Evolutionary conservation across 2,888 invertebrate species (phyloP).

Genomic region (Scaptomyza caliginosa): DNA sequence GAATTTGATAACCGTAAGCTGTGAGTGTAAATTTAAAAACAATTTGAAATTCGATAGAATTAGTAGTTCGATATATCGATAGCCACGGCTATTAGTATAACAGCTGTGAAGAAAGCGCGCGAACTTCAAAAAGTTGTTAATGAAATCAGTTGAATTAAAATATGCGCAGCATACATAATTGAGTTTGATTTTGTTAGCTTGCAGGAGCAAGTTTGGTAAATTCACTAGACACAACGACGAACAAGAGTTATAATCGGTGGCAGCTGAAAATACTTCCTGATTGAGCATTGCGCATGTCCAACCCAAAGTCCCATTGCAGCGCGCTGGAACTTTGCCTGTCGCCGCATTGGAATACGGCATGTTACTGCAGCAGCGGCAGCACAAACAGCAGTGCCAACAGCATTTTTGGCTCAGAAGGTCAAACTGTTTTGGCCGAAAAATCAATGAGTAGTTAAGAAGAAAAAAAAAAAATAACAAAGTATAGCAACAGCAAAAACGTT

Average conservation of each 20-base stretch:
- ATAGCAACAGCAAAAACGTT: slow-evolving; percentile 9
- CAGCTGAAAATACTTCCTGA: slow-evolving; percentile 9
- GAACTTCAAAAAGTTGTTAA: neutral
- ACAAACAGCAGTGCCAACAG: slow-evolving; percentile 6
- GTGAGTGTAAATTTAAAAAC: too few species aligned
- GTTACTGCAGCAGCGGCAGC: slow-evolving; percentile 41
- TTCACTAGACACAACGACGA: neutral
- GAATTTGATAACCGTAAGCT: too few species aligned
- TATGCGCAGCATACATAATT: neutral
- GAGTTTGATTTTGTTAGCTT: too few species aligned
- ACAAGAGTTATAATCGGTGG: neutral
- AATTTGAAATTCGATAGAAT: neutral
- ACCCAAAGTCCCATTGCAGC: slow-evolving; percentile 24
- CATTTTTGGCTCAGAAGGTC: slow-evolving; percentile 50
- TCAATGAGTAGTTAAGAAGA: slow-evolving; percentile 46
- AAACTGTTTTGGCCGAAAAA: slow-evolving; percentile 49
- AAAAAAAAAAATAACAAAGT: slow-evolving; percentile 19
- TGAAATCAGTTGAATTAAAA: neutral
- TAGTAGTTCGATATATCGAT: neutral
- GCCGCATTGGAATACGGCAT: slow-evolving; percentile 62
- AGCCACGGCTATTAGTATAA: neutral
- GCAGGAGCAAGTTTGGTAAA: neutral
- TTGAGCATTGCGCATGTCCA: slow-evolving; percentile 36
- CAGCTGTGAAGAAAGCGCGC: neutral
- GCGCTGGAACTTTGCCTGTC: slow-evolving; percentile 36